Evolutionary conservation across 2,797 vertebrate species (phyloP).

Genomic region (Psittacula derbiana): DNA sequence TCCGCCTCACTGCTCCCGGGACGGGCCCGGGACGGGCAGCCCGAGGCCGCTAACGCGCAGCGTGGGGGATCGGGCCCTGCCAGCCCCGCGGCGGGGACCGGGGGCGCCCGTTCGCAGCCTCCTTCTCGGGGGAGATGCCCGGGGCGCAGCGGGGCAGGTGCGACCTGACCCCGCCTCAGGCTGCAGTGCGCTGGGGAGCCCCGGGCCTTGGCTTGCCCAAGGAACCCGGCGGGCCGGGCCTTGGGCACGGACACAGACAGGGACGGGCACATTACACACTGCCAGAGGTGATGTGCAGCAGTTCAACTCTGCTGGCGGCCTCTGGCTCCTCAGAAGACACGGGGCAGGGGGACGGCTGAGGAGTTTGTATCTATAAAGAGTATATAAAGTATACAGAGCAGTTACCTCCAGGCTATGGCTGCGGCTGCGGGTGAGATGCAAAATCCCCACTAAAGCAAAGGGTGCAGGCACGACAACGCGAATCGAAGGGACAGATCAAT

Average conservation of each 20-base stretch:
- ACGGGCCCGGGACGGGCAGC: neutral
- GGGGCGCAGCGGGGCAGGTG: neutral
- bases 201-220: neutral
- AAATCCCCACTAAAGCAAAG: neutral
- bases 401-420: neutral
- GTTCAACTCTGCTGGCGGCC: neutral
- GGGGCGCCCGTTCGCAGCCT: too few relatives aligned
- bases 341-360: neutral
- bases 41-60: too few relatives aligned
- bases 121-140: neutral
- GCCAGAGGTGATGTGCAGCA: neutral
- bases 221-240: neutral
- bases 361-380: too few relatives aligned
- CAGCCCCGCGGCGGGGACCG: neutral
- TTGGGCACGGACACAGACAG: neutral
- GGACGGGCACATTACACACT: neutral
- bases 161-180: neutral
- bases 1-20: neutral
- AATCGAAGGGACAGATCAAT: accelerated
- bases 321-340: neutral
- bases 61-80: too few relatives aligned
- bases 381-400: neutral
- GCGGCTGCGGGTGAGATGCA: accelerated
- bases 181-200: neutral
- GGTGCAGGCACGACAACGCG: accelerated